Base-by-base conservation (phyloP, 2,113 vertebrate genomes). In the Meleagris gallopavo region DNA sequence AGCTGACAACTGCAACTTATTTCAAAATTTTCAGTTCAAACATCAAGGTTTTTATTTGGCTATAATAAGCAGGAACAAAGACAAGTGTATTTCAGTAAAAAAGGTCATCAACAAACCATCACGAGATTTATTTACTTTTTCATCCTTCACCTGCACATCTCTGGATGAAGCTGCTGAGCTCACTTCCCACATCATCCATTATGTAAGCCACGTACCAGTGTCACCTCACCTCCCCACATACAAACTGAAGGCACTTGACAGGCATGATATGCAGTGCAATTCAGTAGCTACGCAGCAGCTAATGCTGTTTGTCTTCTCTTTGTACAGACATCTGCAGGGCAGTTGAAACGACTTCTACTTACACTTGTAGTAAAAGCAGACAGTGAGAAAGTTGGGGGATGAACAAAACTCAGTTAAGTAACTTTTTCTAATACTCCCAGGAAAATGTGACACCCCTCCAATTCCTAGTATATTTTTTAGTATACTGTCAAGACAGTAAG, bases 291-390 rank as follows among this genome's bases (percentile, higher is more conserved):
- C 9, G n/a, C 1, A 8, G 43, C 83, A 89, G 32, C 21, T 54
- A 64, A 15, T 9, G 21, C 30, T 36, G 13, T 46, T 58, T 79
- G 13, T 13, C 58, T 29, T 20, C 32, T 40, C 34, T 52, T 62
- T 38, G 34, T 34, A 78, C 11, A 43, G 25, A 55, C 2, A n/a
- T 1, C 58, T 1, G 52, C 3, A 24, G 3, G 2, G 54, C 52
- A 72, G 29, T 1, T 36, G 48, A 89, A 69, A 4, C 0, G 1
- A 82, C 38, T 1, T 1, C 25, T 36, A 54, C 0, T 0, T 55
- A 32, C 11, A 79, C 15, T 5, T 66, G 7, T 8, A 52, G 8
- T 45, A 76, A 79, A 89, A 82, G 65, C 1, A 32, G 38, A 25
- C 10, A 55, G 43, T 15, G 6, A 72, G n/a, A 90, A 83, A 86